Evolutionary conservation across 2,888 invertebrate genomes (phyloP).

Genomic region (Ophonus ardosiacus): DNA sequence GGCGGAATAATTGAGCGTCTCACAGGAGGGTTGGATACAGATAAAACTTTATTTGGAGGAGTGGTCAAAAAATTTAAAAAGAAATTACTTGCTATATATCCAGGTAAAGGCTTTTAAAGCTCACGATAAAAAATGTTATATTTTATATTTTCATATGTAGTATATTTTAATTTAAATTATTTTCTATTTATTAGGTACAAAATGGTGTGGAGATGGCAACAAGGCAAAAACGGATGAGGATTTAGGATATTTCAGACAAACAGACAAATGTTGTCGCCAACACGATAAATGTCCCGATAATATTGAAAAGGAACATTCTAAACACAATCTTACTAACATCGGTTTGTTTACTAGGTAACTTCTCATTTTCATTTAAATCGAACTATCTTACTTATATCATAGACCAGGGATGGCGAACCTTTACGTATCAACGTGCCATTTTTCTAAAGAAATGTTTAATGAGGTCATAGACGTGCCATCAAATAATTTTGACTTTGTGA

Average conservation of each 20-base stretch:
- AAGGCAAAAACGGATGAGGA: conserved; percentile 79
- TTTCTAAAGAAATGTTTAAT: too few species aligned
- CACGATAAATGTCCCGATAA: conserved; percentile 84
- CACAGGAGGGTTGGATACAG: conserved; percentile 81
- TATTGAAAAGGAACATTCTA: conserved; percentile 79
- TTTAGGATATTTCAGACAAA: conserved; percentile 81
- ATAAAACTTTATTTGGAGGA: conserved; percentile 78
- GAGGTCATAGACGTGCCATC: too few species aligned
- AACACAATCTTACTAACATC: conserved; percentile 81
- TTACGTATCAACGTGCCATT: too few species aligned
- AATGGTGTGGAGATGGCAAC: conserved; percentile 87
- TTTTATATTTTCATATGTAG: neutral
- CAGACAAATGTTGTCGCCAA: conserved; percentile 84
- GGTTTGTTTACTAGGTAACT: conserved; percentile 82
- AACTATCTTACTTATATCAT: too few species aligned
- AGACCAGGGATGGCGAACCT: too few species aligned
- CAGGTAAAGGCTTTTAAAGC: conserved; percentile 75
- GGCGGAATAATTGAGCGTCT: conserved; percentile 44
- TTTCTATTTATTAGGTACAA: conserved; percentile 78
- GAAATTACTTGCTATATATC: conserved; percentile 79
- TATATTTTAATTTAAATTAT: neutral
- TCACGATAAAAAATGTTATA: too few species aligned
- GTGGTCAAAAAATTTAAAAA: conserved; percentile 77
- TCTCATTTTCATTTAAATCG: too few species aligned
- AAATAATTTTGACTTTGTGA: too few species aligned